A percentile compares a stretch with the other conserved stretches of the same genome.
These are phyloP conservation scores for Rhodophaea formosa DNA, from an alignment of 2,888 invertebrate genomes.

Conservation along the genomic window DNA sequence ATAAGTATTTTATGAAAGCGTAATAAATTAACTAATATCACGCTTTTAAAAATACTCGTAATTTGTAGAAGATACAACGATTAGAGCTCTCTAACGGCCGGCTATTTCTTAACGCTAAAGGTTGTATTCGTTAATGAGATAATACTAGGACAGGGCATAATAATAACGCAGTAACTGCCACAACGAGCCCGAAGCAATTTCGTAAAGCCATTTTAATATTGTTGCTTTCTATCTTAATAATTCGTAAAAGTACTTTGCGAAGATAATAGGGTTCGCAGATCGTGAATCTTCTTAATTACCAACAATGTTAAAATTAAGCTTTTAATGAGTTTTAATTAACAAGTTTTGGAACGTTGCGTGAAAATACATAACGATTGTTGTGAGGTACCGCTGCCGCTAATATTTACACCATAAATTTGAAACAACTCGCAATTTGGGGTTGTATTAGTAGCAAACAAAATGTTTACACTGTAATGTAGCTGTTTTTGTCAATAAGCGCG, in stretches of 20 bases:
- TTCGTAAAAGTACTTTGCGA: slow-evolving; percentile 61
- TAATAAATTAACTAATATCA: no score
- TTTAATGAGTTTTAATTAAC: slow-evolving; percentile 78
- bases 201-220: slow-evolving; percentile 52
- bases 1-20: no score
- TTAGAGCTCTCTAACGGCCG: not conserved
- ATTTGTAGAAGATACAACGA: not conserved
- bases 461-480: slow-evolving; percentile 18
- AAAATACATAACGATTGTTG: slow-evolving; percentile 56
- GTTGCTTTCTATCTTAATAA: slow-evolving; percentile 62
- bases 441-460: slow-evolving; percentile 27
- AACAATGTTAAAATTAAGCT: slow-evolving; percentile 75
- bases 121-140: slow-evolving; percentile 23
- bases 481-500: not conserved
- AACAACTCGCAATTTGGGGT: slow-evolving; percentile 31
- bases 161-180: slow-evolving; percentile 34
- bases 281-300: slow-evolving; percentile 78
- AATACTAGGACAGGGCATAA: slow-evolving; percentile 26
- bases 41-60: not conserved
- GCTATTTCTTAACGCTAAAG: slow-evolving; percentile 9
- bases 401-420: slow-evolving; percentile 33
- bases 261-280: slow-evolving; percentile 71
- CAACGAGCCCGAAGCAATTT: slow-evolving; percentile 32
- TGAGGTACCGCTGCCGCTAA: slow-evolving; percentile 43
- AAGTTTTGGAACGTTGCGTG: slow-evolving; percentile 66